These are phyloP conservation scores for Enteromius paludinosus DNA, from an alignment of 2,797 vertebrate genomes.

Conservation along the genomic window DNA sequence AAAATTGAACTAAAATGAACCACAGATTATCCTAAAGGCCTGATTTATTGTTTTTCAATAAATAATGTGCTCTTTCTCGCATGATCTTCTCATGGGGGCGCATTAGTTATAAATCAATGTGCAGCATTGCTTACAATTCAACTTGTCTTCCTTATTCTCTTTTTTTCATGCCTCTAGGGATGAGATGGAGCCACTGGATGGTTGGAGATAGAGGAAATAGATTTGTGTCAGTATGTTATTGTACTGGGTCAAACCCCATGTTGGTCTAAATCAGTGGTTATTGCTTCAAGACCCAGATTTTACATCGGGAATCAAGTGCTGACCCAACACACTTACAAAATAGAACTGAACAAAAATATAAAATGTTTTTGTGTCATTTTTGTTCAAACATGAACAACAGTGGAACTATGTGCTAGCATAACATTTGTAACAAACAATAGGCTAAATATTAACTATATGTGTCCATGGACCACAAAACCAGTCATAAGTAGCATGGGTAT, in stretches of 20 bases:
- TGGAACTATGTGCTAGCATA: background rate
- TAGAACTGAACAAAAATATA: background rate
- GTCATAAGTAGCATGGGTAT: no score
- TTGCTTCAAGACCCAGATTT: slow-evolving; percentile 31
- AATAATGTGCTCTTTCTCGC: background rate
- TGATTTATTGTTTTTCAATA: slow-evolving; percentile 34
- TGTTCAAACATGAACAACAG: background rate
- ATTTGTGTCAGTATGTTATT: slow-evolving; percentile 45
- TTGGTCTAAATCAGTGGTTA: slow-evolving; percentile 25
- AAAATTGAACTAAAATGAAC: slow-evolving; percentile 4
- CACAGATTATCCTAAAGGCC: slow-evolving; percentile 4
- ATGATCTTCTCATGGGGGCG: background rate
- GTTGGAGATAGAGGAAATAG: slow-evolving; percentile 10
- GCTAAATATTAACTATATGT: background rate
- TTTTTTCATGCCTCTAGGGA: slow-evolving; percentile 9
- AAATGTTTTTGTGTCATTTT: background rate
- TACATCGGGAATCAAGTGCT: background rate
- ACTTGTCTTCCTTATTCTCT: slow-evolving; percentile 26
- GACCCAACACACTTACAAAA: background rate
- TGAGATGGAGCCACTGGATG: background rate
- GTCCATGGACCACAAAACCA: no score
- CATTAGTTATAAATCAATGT: slow-evolving; percentile 32
- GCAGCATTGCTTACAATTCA: slow-evolving; percentile 9
- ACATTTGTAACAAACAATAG: background rate
- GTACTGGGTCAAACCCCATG: slow-evolving; percentile 45